Evolutionary conservation across 2,888 invertebrate species (phyloP).

Genomic region (Aphodius sticticus): DNA sequence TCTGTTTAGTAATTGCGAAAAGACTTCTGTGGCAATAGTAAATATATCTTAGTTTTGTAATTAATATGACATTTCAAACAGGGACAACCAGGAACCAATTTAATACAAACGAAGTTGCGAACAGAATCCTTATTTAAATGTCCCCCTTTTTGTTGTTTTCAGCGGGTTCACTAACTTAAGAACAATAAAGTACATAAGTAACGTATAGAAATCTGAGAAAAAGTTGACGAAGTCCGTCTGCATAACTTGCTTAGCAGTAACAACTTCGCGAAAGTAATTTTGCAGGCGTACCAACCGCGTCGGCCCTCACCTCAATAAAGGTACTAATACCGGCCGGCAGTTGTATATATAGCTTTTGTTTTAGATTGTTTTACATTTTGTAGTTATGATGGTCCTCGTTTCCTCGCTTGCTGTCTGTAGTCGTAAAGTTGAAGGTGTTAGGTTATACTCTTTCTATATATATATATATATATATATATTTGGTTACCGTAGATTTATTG

Average conservation of each 20-base stretch:
- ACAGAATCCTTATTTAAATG: neutral
- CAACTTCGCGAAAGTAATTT: constrained; percentile 32
- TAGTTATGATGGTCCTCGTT: neutral
- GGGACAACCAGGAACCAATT: no score
- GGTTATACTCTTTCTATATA: neutral
- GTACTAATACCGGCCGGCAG: constrained; percentile 17
- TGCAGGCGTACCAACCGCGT: neutral
- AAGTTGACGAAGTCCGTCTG: constrained; percentile 15
- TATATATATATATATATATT: no score
- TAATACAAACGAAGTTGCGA: no score
- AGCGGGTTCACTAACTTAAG: neutral
- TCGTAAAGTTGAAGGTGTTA: neutral
- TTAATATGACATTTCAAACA: no score
- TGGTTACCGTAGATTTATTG: no score
- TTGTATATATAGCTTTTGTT: constrained; percentile 13
- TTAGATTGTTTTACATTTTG: neutral
- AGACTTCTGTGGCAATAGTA: no score
- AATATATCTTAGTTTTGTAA: no score
- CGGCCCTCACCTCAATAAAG: constrained; percentile 34
- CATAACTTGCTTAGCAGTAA: constrained; percentile 15
- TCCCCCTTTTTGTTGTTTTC: neutral
- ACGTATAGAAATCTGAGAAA: neutral
- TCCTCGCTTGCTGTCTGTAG: neutral
- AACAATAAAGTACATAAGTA: neutral
- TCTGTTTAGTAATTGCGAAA: no score